Percentiles rank a stretch among this genome's conserved stretches.
Evolutionary conservation across 1,140 invertebrate species (phyloP).

Genomic region (Antheraea mylitta): DNA sequence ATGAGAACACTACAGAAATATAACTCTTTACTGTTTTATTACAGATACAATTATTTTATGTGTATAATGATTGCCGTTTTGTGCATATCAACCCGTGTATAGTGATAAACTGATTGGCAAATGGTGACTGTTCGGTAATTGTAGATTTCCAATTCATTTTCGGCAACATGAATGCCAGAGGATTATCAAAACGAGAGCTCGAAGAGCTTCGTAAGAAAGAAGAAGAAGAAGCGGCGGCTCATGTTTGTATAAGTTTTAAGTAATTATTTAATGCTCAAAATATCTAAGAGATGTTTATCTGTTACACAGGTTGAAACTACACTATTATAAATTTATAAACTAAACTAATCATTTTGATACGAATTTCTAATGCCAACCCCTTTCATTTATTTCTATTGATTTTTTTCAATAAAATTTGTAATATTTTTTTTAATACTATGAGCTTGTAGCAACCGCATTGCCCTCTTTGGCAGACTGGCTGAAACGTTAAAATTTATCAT

Average conservation of each 20-base stretch:
- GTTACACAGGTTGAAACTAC: background rate
- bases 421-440: no score
- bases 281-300: background rate
- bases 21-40: no score
- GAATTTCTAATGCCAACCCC: no score
- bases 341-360: no score
- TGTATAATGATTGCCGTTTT: background rate
- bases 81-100: no score
- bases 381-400: no score
- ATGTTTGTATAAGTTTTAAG: slow-evolving; percentile 66
- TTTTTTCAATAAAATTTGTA: no score
- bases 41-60: background rate
- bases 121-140: background rate
- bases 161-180: slow-evolving; percentile 85
- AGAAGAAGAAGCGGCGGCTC: slow-evolving; percentile 90
- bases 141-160: background rate
- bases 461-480: no score
- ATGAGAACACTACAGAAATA: no score
- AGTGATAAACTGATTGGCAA: background rate
- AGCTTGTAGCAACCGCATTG: no score
- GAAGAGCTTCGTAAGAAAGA: slow-evolving; percentile 94
- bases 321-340: no score
- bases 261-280: background rate
- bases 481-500: no score
- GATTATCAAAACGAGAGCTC: slow-evolving; percentile 90